Base-by-base conservation (phyloP, 53 echinoderm and acorn worm species). In the Crossaster papposus region DNA sequence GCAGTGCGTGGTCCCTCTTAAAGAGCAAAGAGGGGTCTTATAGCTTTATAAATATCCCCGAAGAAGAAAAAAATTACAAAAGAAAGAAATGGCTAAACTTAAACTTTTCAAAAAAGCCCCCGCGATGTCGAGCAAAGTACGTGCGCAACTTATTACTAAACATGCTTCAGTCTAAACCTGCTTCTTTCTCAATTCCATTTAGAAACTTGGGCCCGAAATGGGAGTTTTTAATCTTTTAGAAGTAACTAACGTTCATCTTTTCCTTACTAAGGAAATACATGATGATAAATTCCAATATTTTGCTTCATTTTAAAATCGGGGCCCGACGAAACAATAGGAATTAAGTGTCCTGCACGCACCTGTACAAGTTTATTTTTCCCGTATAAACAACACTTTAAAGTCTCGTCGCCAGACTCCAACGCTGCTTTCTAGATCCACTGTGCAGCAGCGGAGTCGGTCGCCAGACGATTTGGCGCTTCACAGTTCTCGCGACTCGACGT, bases 381-480 rank as follows among this genome's bases (percentile, higher is more conserved):
- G 85, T 52, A n/a, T 17, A 52, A 24, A 31, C 20, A 9, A 54
- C 63, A 36, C 62, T 63, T 72, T 22, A 14, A n/a, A 14, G 87
- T 77, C 77, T 30, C 9, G 76, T 34, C 62, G 62, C 77, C 76
- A 54, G 14, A 9, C 36, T 15, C 22, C 23, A 62, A 13, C 35
- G 5, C 35, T 30, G 5, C n/a, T n/a, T n/a, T n/a, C n/a, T n/a
- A n/a, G n/a, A n/a, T 14, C n/a, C 29, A 72, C 51, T 5, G n/a
- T 20, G 22, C 51, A 13, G 4, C n/a, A 65, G 38, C 15, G 17
- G 29, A 28, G 18, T 26, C 23, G 7, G 73, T 62, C 55, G 55
- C 77, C 87, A 72, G 87, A 76, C 87, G 28, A 34, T 77, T 75
- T 35, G 87, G 58, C 75, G 37, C 75, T 77, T 36, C 76, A 77